These are phyloP conservation scores for Cirrhinus molitorella DNA, from an alignment of 2,797 vertebrate species.

Conservation along the genomic window DNA sequence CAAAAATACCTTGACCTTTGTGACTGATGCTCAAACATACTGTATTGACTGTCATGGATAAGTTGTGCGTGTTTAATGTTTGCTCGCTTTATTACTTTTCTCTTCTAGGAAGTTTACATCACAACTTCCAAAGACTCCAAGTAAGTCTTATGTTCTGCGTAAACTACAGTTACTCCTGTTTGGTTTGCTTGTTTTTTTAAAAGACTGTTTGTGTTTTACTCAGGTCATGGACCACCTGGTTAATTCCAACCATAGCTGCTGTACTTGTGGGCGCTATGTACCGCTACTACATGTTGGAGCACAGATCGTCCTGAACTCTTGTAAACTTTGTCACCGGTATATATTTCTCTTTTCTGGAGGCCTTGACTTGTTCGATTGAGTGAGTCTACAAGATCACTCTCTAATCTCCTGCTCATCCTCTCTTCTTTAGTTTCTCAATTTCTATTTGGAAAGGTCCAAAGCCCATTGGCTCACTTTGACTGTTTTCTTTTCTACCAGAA, in stretches of 20 bases:
- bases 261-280: constrained; percentile 86
- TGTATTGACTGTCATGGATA: background rate
- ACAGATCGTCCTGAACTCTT: constrained; percentile 80
- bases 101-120: constrained; percentile 59
- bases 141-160: constrained; percentile 61
- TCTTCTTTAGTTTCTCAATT: constrained; percentile 14
- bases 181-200: background rate
- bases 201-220: constrained; percentile 2
- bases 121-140: constrained; percentile 68
- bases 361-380: constrained; percentile 73
- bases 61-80: background rate
- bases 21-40: background rate
- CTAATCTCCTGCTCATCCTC: background rate
- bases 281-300: constrained; percentile 86
- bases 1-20: background rate
- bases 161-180: background rate
- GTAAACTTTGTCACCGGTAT: constrained; percentile 46
- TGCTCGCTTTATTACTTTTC: constrained; percentile 16
- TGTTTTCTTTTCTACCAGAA: background rate
- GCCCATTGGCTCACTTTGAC: background rate
- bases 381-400: background rate
- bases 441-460: constrained; percentile 3
- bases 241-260: constrained; percentile 86
- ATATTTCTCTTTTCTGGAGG: constrained; percentile 69
- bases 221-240: constrained; percentile 88